A percentile compares a stretch with the other conserved stretches of the same genome.
phyloP scores from a whole-genome alignment of 2,797 vertebrate genomes.

The Oceanodroma leucorhoa region DNA sequence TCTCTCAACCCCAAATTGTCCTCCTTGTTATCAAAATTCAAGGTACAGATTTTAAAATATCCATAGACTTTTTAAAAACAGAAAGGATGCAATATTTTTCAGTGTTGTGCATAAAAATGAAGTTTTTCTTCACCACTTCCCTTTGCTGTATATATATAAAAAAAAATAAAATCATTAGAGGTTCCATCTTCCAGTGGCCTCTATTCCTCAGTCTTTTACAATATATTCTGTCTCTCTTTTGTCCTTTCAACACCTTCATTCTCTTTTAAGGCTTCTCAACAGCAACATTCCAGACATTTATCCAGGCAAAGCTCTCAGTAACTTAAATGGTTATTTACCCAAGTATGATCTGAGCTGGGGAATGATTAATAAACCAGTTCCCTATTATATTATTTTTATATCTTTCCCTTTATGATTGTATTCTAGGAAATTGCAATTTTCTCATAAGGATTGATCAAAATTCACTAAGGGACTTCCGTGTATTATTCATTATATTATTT shows the following conservation, averaged over 20 bases:
- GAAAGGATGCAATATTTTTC: not conserved
- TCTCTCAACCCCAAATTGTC: not conserved
- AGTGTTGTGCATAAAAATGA: not conserved
- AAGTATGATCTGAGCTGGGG: not conserved
- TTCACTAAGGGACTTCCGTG: not conserved
- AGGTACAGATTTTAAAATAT: not conserved
- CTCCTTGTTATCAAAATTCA: not conserved
- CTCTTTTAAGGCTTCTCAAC: not conserved
- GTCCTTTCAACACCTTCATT: not conserved
- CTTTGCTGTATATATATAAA: not conserved
- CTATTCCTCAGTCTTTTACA: not conserved
- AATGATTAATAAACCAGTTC: not conserved
- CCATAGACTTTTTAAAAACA: not conserved
- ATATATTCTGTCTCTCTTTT: not conserved
- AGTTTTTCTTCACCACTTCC: not conserved
- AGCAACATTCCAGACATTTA: not conserved
- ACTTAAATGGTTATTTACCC: not conserved
- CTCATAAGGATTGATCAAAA: not conserved
- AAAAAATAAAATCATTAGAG: not conserved
- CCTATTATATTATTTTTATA: not conserved
- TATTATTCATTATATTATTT: not conserved
- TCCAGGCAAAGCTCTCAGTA: not conserved
- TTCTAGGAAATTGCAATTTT: not conserved
- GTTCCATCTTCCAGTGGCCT: not conserved
- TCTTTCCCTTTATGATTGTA: not conserved